Base-by-base conservation (phyloP, 2,113 vertebrate genomes). In the Gadus macrocephalus region DNA sequence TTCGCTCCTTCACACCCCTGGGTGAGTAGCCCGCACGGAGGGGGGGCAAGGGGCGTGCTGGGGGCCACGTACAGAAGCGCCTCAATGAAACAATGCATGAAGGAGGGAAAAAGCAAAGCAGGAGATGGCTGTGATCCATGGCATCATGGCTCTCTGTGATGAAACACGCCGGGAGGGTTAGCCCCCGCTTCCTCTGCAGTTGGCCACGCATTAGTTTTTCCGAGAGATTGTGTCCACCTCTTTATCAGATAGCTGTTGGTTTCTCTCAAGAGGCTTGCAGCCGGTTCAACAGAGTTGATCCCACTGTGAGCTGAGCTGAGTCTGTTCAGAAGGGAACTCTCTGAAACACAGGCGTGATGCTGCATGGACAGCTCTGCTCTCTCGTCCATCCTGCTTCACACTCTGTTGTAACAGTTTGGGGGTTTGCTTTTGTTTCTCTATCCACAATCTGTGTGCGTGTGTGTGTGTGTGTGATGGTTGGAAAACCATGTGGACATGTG, bases 1-100 rank as follows among this genome's bases (percentile, higher is more conserved):
- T 96, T 71, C 96, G 97, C 86, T 96, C 96, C 87, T 98, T 98
- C 83, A 94, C 94, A 17, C 96, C 96, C 74, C 95, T 99, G 0
- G 96, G 97, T 99, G 91, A 95, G 96, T 95, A 87, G 31, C 74
- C 78, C 15, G 55, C 55, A 17, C 55, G 17, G 9, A 7, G n/a
- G 55, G 55, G 55, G 3, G 31, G 31, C 4, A 7, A 4, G 31
- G 31, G 31, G 31, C 20, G 31, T 35, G 31, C 31, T 35, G 31
- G 31, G 31, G 31, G 31, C 31, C 31, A 35, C 31, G 3, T 35
- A 62, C 8, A 16, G n/a, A 42, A 7, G 35, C 16, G 11, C 4
- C 31, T 16, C 12, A 64, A n/a, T 17, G 55, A 16, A 58, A 17
- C 17, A 2, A 58, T 58, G 15, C 55, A 58, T 9, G 42, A 49